Conservation (phyloP, 2,888 invertebrate genomes). For the Megamerina dolium region DNA sequence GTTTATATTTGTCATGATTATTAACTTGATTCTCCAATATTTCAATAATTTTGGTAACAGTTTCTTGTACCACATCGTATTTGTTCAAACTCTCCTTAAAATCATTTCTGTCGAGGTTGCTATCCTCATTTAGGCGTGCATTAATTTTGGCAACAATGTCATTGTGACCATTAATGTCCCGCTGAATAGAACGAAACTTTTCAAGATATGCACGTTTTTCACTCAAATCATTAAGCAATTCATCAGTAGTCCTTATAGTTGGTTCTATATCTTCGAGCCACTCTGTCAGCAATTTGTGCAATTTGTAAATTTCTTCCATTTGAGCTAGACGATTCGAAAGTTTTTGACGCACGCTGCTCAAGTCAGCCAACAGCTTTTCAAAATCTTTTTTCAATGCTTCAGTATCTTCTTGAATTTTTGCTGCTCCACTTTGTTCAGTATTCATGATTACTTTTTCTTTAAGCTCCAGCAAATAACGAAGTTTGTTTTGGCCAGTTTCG, state of each 20-base stretch:
- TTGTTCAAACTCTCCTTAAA: slow-evolving; percentile 66
- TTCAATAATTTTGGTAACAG: slow-evolving; percentile 62
- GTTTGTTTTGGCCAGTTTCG: slow-evolving; percentile 85
- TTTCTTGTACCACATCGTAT: slow-evolving; percentile 63
- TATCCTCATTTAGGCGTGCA: slow-evolving; percentile 65
- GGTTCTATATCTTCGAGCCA: slow-evolving; percentile 87
- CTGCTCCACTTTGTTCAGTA: slow-evolving; percentile 81
- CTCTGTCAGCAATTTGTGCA: slow-evolving; percentile 71
- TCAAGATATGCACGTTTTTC: slow-evolving; percentile 87
- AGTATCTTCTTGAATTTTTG: slow-evolving; percentile 86
- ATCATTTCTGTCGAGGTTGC: slow-evolving; percentile 59
- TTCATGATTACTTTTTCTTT: slow-evolving; percentile 92
- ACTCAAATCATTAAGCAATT: slow-evolving; percentile 75
- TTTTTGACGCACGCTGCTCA: slow-evolving; percentile 71
- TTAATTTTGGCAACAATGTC: slow-evolving; percentile 74
- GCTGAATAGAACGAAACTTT: slow-evolving; percentile 74
- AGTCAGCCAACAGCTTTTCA: slow-evolving; percentile 75
- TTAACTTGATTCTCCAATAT: slow-evolving; percentile 76
- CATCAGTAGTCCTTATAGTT: slow-evolving; percentile 67
- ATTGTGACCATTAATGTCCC: slow-evolving; percentile 74
- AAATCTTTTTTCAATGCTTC: slow-evolving; percentile 84
- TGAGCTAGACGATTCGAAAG: slow-evolving; percentile 69
- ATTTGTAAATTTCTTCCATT: slow-evolving; percentile 81
- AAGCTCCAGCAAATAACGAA: slow-evolving; percentile 78
- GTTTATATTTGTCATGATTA: slow-evolving; percentile 82